A percentile compares a stretch with the other conserved stretches of the same genome.
Evolutionary conservation across 1,140 invertebrate genomes (phyloP).

Genomic region (Cherax destructor): DNA sequence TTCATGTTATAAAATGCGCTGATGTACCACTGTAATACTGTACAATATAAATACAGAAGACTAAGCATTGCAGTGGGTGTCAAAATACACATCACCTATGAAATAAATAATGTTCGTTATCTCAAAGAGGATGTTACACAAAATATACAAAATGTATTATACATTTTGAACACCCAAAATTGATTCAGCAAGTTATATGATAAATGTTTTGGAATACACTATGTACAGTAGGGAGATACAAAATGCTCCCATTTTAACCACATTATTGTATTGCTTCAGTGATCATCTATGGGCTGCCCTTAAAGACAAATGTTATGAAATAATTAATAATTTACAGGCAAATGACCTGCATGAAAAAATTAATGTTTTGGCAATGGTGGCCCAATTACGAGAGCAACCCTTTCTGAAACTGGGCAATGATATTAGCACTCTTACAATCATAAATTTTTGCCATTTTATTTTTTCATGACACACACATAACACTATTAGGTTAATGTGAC

Average conservation of each 20-base stretch:
- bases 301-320: conserved; percentile 3
- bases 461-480: neutral
- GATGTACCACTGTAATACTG: neutral
- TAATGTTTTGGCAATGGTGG: neutral
- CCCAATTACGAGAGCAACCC: neutral
- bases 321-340: neutral
- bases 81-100: conserved; percentile 10
- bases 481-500: too few relatives aligned
- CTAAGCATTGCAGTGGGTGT: neutral
- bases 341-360: neutral
- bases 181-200: neutral
- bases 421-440: neutral
- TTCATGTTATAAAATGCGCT: conserved; percentile 10
- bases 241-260: neutral
- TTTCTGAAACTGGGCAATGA: conserved; percentile 1
- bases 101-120: neutral
- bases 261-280: conserved; percentile 33
- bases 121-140: neutral
- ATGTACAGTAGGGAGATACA: conserved; percentile 7
- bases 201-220: conserved; percentile 25
- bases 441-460: neutral
- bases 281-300: conserved; percentile 22
- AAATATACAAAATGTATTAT: conserved; percentile 16
- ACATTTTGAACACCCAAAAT: conserved; percentile 36
- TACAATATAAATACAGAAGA: conserved; percentile 16